Evolutionary conservation across 2,113 vertebrate species (phyloP), one percentile per base, ranked within the genome.

Genomic region (Calyptomena viridis): DNA sequence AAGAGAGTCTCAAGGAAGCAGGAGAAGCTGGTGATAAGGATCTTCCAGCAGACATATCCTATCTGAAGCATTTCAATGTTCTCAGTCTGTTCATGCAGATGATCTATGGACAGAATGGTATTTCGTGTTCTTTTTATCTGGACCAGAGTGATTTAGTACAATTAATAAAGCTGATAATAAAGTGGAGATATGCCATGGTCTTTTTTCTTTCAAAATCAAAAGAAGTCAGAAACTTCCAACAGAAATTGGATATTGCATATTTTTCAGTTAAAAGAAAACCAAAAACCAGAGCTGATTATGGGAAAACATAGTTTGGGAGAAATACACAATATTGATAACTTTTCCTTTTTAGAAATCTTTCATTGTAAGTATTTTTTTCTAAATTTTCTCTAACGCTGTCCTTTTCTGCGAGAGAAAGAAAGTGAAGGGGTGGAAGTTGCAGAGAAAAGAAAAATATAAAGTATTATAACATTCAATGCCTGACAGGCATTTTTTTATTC

Each of bases 121-220:
- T 55, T 78, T 82, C 35, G 2, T 83, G 78, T 50, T 66, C 62
- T 44, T 79, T 87, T 77, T 71, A 67, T 92, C 90, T 84, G 73
- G 42, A 92, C 66, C 62, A 80, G 79, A 93, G 67, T 47, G 68
- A 14, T 83, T 92, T 77, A 55, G 33, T 69, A 23, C 47, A 88
- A 88, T 93, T 93, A 93, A 90, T 91, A 83, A 84, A 74, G 64
- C 39, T 94, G 87, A 77, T 31, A 85, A 83, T 67, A 52, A 80
- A 83, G 53, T 58, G 14, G 28, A 91, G 22, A 72, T 59, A n/a
- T 37, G 31, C 33, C 42, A 52, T 0, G 0, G 35, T 47, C 53
- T 83, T 80, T 82, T 78, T 73, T 53, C 63, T 66, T 60, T 90
- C 55, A 58, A 59, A 68, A 60, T n/a, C 56, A n/a, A 78, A 74